phyloP scores from a whole-genome alignment of 2,888 invertebrate species.

The Copidosoma aretas region DNA sequence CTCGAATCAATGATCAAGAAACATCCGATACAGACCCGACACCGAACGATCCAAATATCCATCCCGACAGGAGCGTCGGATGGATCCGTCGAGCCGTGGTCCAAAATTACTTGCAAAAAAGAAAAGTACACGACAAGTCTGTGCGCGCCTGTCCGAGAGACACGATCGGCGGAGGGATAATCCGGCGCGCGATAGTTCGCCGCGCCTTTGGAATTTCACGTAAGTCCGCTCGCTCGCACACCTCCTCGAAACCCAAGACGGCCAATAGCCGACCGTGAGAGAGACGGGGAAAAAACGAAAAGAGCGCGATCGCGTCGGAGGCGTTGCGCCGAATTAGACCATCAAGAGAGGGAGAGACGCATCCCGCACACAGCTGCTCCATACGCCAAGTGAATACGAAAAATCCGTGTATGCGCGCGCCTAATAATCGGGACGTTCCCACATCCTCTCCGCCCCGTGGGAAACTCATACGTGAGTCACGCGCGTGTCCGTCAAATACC shows the following conservation, averaged over 20 bases:
- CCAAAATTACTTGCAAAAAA: too few species aligned
- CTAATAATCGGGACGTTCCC: conserved; percentile 61
- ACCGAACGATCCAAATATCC: too few species aligned
- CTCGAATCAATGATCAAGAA: too few species aligned
- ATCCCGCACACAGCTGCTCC: conserved; percentile 17
- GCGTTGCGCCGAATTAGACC: neutral
- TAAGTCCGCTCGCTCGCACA: neutral
- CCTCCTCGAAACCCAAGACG: neutral
- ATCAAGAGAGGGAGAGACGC: neutral
- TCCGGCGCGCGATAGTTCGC: neutral
- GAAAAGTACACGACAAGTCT: too few species aligned
- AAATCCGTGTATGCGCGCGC: conserved; percentile 45
- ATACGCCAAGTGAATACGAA: neutral
- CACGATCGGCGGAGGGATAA: neutral
- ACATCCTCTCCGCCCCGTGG: conserved; percentile 57
- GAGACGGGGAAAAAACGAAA: too few species aligned
- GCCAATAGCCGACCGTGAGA: neutral
- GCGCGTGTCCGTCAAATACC: conserved; percentile 34
- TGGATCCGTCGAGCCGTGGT: too few species aligned
- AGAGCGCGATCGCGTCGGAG: too few species aligned
- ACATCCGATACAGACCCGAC: too few species aligned
- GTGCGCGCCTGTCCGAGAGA: neutral
- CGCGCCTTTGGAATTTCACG: neutral
- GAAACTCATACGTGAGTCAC: conserved; percentile 61
- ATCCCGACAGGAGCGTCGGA: too few species aligned